phyloP scores from a whole-genome alignment of 2,888 invertebrate genomes.

The Acleris cristana region DNA sequence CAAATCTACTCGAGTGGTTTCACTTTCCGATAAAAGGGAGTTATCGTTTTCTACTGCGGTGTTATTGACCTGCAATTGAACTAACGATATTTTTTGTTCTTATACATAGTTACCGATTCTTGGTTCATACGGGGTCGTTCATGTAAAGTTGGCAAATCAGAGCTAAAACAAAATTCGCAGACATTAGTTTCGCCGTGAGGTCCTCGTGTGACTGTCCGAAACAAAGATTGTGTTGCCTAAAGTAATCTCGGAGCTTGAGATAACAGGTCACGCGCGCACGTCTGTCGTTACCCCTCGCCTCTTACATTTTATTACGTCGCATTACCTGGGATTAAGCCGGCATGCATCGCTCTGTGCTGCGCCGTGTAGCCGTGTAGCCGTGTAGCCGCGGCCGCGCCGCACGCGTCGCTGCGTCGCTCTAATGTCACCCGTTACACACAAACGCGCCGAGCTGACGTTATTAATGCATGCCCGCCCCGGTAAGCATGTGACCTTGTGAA shows the following conservation, averaged over 20 bases:
- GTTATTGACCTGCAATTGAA: not conserved
- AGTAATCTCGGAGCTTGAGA: conserved; percentile 56
- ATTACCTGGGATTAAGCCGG: conserved; percentile 78
- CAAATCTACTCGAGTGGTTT: conserved; percentile 23
- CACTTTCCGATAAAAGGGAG: not conserved
- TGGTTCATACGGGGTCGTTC: not conserved
- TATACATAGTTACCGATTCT: not conserved
- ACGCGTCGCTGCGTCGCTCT: conserved; percentile 44
- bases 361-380: conserved; percentile 69
- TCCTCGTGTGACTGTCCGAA: conserved; percentile 41
- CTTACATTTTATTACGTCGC: conserved; percentile 80
- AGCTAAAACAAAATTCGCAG: not conserved
- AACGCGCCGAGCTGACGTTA: conserved; percentile 22
- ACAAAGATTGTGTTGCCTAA: conserved; percentile 51
- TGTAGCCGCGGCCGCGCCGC: conserved; percentile 58
- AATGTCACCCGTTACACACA: conserved; percentile 26
- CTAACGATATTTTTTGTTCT: not conserved
- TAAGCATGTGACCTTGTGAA: conserved; percentile 50
- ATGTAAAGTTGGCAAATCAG: not conserved
- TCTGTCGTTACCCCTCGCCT: conserved; percentile 75
- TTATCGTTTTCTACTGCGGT: not conserved
- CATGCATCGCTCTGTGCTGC: conserved; percentile 70
- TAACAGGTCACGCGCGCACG: conserved; percentile 78
- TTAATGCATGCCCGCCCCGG: conserved; percentile 37
- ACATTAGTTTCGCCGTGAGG: not conserved